A percentile compares a stretch with the other conserved stretches of the same genome.
Evolutionary conservation across 23 tunicate species (phyloP).

Genomic region (Phallusia fumigata): DNA sequence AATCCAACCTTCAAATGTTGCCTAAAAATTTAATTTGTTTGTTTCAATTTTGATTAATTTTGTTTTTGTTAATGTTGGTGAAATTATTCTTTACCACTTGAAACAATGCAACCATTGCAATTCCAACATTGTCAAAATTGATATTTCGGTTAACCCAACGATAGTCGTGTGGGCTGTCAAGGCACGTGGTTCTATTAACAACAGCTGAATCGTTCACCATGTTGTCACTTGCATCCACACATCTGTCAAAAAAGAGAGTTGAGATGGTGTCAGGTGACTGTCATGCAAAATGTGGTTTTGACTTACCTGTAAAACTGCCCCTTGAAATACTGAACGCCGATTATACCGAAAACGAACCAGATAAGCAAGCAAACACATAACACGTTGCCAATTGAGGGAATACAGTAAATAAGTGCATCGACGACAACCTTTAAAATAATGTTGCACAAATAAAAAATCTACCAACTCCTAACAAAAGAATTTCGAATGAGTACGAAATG

Average conservation of each 20-base stretch:
- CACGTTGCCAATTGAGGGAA: constrained; percentile 96
- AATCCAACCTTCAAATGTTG: constrained; percentile 99
- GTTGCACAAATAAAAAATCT: not conserved
- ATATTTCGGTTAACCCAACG: constrained; percentile 72
- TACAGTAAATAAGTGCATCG: constrained; percentile 87
- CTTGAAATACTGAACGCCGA: constrained; percentile 93
- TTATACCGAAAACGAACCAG: constrained; percentile 92
- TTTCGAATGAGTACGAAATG: too few species aligned
- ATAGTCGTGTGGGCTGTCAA: constrained; percentile 21
- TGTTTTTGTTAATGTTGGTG: too few species aligned
- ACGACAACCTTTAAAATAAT: constrained; percentile 70
- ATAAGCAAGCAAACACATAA: constrained; percentile 86
- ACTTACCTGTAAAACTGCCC: constrained; percentile 78
- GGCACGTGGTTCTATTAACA: constrained; percentile 36
- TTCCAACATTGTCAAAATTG: constrained; percentile 83
- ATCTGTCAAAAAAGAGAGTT: constrained; percentile 14
- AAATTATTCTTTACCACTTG: constrained; percentile 57
- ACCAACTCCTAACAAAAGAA: too few species aligned
- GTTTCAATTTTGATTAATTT: not conserved
- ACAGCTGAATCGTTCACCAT: constrained; percentile 14
- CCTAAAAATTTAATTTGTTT: constrained; percentile 37
- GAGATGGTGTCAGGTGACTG: too few species aligned
- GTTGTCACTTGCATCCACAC: constrained; percentile 46
- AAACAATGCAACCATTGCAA: constrained; percentile 88
- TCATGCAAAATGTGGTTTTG: not conserved